Evolutionary conservation across 2,113 vertebrate genomes (phyloP), one percentile per base, ranked within the genome.

Genomic region (Apeltes quadracus): DNA sequence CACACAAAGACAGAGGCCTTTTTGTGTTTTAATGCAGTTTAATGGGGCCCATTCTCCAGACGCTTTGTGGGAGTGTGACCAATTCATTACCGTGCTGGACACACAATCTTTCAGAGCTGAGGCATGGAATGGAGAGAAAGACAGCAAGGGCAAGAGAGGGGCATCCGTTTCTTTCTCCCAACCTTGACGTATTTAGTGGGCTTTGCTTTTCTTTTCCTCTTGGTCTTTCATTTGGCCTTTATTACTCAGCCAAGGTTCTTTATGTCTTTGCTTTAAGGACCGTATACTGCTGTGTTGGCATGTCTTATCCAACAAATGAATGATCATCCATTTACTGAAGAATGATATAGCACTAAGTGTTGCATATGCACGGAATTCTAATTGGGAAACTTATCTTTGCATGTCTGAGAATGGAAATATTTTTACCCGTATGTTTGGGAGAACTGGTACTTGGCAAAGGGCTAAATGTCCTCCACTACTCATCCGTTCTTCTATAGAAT

Each of bases 1-100:
- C 56, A 77, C 73, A 62, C 68, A 80, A 71, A 84, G 76, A 92
- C 86, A 92, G 71, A 85, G 83, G 81, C 80, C 81, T 90, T 92
- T 88, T 93, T 90, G 89, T 92, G 84, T 89, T 90, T 92, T 91
- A 92, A 93, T 92, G 84, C 90, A 90, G 86, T 92, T 91, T 92
- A 92, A 91, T 91, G 86, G 87, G 81, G 63, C 73, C 79, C 75
- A 88, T 90, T 92, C 81, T 89, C 72, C 54, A 61, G 81, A 61
- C 50, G 22, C 86, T 81, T 81, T 83, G 75, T 82, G 75, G 74
- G 75, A 86, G 79, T 84, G 87, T 72, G 71, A 88, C 72, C 76
- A 74, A 88, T 88, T 89, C 88, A 90, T 93, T 93, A 82, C 73
- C 89, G 89, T 92, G 88, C 85, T 68, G 79, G 71, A 81, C 83